Evolutionary conservation across 2,113 vertebrate species (phyloP).

Genomic region (Carollia perspicillata): DNA sequence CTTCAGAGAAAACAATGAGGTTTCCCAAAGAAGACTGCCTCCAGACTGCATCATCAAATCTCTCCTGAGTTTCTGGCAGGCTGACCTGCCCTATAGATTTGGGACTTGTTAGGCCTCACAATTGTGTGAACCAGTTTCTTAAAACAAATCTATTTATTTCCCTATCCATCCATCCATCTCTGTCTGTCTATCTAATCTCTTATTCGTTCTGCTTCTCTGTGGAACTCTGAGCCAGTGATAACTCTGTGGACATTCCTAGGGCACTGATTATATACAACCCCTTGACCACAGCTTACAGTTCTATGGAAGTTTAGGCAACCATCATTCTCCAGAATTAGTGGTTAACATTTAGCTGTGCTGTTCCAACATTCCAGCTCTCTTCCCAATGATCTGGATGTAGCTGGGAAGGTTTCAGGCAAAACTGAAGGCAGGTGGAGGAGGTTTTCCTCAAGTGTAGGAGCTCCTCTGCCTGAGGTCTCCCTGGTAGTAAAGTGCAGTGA

Average conservation of each 20-base stretch:
- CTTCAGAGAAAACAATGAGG: neutral
- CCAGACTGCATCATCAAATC: neutral
- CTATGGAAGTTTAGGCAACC: neutral
- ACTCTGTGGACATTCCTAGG: neutral
- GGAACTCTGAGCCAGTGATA: neutral
- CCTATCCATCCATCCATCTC: neutral
- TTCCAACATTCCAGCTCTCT: neutral
- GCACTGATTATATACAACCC: neutral
- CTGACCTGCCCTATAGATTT: neutral
- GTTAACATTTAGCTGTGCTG: neutral
- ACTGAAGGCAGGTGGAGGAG: neutral
- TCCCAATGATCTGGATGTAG: neutral
- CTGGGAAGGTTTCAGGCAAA: neutral
- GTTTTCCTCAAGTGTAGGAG: neutral
- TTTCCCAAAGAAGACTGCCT: neutral
- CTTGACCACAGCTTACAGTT: neutral
- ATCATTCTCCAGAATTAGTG: neutral
- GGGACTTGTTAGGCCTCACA: neutral
- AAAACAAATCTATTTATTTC: neutral
- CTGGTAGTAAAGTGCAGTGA: neutral
- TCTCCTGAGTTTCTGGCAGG: neutral
- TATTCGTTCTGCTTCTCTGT: neutral
- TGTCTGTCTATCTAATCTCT: neutral
- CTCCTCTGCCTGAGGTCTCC: neutral
- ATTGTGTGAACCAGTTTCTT: neutral